Base-by-base conservation (phyloP, 2,888 invertebrate species). In the Morpho deidamia region DNA sequence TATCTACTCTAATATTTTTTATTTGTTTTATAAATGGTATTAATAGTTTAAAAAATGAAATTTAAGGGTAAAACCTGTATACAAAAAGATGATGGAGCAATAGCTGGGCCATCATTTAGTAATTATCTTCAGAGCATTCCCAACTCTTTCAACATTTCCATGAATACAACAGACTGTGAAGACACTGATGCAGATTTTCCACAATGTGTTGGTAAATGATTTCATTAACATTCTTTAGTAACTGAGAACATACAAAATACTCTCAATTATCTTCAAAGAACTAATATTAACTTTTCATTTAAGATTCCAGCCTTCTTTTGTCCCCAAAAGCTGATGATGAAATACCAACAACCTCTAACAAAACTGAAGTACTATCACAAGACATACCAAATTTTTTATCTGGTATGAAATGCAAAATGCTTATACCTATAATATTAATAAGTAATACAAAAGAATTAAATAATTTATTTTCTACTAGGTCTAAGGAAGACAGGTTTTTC, bases 261-360 rank as follows among this genome's bases (percentile, higher is more conserved):
- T 23, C n/a, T 35, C 7, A 9, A 9, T 34, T 34, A 34, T 34
- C 12, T 37, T 14, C 7, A 35, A 23, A 23, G 23, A 23, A 23
- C 23, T 23, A 23, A 23, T 39, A 11, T 39, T 2, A 7, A 37
- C 2, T 11, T 33, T 11, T 42, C 40, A 53, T 71, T 74, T 44
- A 64, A 87, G 87, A 88, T 72, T 72, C 84, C 43, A 85, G 76
- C 61, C 67, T 87, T 11, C 73, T 88, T 47, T 63, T 85, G 43
- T 88, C 88, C 39, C 88, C 88, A 38, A 88, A 86, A 67, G 83
- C 78, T 53, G 81, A 86, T 59, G 45, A 74, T 44, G 65, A 72
- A 40, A 61, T 73, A 51, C 65, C 59, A 53, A 50, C 35, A 38
- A 60, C 56, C 61, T 62, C 53, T 42, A 71, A 74, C 35, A 73